phyloP scores from a whole-genome alignment of 2,888 invertebrate genomes.

The Callimorpha dominula region DNA sequence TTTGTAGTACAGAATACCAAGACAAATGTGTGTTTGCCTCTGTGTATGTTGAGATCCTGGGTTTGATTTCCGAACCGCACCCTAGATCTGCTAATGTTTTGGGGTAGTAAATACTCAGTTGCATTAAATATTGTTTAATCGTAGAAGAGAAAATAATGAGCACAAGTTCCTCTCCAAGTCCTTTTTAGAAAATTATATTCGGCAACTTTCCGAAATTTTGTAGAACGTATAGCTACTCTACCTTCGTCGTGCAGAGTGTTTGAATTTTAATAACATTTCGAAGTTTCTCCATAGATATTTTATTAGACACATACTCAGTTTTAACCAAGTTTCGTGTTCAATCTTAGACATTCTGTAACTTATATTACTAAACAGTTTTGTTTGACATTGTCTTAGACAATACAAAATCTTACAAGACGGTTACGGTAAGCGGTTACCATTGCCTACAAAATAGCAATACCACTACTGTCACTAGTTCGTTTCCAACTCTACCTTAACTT shows the following conservation, averaged over 20 bases:
- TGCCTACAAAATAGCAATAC: neutral
- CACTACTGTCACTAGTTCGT: neutral
- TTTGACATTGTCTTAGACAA: neutral
- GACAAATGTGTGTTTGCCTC: neutral
- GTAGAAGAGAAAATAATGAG: too few species aligned
- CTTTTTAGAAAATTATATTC: neutral
- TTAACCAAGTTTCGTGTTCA: neutral
- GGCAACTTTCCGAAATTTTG: neutral
- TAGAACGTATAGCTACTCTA: constrained; percentile 18
- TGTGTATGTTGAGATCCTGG: neutral
- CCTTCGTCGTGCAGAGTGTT: constrained; percentile 17
- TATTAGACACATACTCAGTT: constrained; percentile 19
- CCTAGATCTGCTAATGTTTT: neutral
- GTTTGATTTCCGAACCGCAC: neutral
- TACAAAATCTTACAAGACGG: neutral
- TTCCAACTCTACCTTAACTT: neutral
- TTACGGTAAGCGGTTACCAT: neutral
- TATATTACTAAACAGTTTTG: neutral
- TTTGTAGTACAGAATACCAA: neutral
- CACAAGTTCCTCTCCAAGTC: neutral
- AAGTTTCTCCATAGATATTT: constrained; percentile 26
- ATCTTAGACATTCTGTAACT: neutral
- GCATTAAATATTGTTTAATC: too few species aligned
- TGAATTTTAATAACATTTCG: constrained; percentile 48
- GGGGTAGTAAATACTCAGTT: too few species aligned